Evolutionary conservation across 2,888 invertebrate species (phyloP), one percentile per base, ranked within the genome.

Genomic region (Brachylomia viminalis): DNA sequence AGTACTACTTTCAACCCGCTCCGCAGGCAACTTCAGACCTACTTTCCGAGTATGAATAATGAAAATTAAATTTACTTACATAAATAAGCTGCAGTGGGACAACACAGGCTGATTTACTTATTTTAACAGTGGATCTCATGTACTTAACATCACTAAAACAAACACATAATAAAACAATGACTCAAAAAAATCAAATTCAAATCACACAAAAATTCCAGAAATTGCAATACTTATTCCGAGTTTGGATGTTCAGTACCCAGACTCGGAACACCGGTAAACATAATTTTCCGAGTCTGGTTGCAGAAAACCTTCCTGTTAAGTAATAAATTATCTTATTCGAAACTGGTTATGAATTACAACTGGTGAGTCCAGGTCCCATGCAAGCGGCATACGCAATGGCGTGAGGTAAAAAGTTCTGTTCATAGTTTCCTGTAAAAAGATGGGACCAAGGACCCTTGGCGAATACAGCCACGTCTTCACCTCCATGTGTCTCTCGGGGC

Each of bases 361-460:
- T 93, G 20, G 95, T 97, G 0, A 95, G 85, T 0, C 97, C 97
- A 0, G 96, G 92, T 0, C 98, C 98, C 8, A 98, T 97, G 84
- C 98, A 98, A 0, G 98, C 95, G 0, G 98, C 98, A 87, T 97
- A 98, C 0, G 97, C 97, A 90, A 98, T 97, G 17, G 98, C 97
- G 89, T 98, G 98, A 0, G 98, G 98, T 64, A 99, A 97, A 88
- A 97, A 97, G 92, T 97, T 98, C 93, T 99, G 98, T 89, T 99
- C 98, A 87, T 98, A 97, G 74, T 97, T 97, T 0, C 98, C 98
- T 0, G 97, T 97, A 90, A 99, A 98, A 1, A 99, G 95, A 90
- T 98, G 98, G 0, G 98, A 95, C 98, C 98, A 98, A 2, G 98
- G 98, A 38, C 98, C 98, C 20, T 93, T 94, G 0, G 98, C 98